phyloP scores from a whole-genome alignment of 2,113 vertebrate genomes.

The Bos indicus region DNA sequence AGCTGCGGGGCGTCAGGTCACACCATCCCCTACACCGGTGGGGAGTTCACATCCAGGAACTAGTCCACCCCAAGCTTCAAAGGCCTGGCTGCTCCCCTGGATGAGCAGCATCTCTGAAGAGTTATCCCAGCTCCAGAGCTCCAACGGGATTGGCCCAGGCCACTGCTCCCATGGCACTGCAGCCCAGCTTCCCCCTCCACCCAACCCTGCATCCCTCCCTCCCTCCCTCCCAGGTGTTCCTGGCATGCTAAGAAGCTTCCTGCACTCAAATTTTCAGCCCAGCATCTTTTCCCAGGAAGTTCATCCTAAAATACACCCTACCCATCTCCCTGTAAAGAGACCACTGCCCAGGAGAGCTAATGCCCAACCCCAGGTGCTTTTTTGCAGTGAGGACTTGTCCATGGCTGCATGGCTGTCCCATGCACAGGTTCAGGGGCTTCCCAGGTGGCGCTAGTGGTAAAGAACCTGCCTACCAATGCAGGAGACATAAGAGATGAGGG shows the following conservation, averaged over 20 bases:
- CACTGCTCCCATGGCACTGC: fast-evolving
- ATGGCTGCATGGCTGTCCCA: neutral
- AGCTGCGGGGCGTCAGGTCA: neutral
- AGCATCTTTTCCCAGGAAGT: neutral
- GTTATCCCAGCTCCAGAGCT: neutral
- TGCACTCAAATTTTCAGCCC: neutral
- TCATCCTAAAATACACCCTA: neutral
- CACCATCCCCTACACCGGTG: neutral
- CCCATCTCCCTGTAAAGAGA: neutral
- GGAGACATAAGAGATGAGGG: neutral
- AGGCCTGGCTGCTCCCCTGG: neutral
- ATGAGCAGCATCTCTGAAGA: neutral
- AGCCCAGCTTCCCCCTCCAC: too few species aligned
- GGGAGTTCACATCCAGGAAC: neutral
- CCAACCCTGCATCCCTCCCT: neutral
- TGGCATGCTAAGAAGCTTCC: neutral
- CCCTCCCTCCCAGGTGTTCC: neutral
- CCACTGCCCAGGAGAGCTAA: neutral
- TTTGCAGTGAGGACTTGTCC: neutral
- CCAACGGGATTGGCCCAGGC: neutral
- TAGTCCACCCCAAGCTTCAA: neutral
- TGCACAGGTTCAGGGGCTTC: neutral
- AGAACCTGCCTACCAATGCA: neutral
- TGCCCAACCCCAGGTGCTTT: fast-evolving
- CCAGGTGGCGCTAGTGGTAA: neutral